A percentile compares a stretch with the other conserved stretches of the same genome.
phyloP scores from a whole-genome alignment of 2,113 vertebrate genomes.

The Neodontobutis hainanensis region DNA sequence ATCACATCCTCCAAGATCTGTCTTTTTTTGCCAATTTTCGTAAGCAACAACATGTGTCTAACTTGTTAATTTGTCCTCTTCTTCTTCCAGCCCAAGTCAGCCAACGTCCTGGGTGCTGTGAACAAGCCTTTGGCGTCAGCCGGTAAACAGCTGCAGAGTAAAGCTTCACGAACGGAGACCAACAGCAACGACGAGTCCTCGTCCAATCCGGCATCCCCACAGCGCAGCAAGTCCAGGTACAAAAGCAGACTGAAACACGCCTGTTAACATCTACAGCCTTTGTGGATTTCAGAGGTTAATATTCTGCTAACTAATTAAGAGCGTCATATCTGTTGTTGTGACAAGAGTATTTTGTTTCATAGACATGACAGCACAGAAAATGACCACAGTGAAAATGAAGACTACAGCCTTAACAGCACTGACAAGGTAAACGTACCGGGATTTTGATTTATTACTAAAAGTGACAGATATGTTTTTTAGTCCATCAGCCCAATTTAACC shows the following conservation, averaged over 20 bases:
- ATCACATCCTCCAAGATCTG: background rate
- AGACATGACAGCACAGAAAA: slow-evolving; percentile 91
- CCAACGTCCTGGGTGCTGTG: slow-evolving; percentile 95
- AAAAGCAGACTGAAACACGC: background rate
- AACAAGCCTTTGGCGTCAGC: slow-evolving; percentile 97
- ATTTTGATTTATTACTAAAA: background rate
- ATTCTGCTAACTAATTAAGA: no score
- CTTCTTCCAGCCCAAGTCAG: slow-evolving; percentile 90
- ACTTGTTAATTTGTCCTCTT: background rate
- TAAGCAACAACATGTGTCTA: background rate
- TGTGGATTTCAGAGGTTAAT: no score
- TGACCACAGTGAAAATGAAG: slow-evolving; percentile 98
- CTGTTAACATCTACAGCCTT: background rate
- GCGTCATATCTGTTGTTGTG: background rate
- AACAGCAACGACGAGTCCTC: slow-evolving; percentile 95
- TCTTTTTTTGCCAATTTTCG: background rate
- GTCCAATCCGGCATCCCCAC: slow-evolving; percentile 95
- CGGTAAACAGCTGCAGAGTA: slow-evolving; percentile 94
- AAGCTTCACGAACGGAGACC: slow-evolving; percentile 97
- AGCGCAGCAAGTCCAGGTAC: slow-evolving; percentile 93
- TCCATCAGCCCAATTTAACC: no score
- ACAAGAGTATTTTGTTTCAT: slow-evolving; percentile 20
- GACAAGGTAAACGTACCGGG: slow-evolving; percentile 72
- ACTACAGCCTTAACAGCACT: slow-evolving; percentile 83
- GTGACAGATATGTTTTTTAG: no score